Evolutionary conservation across 2,888 invertebrate genomes (phyloP), one percentile per base, ranked within the genome.

Genomic region (Gymnocheta viridis): DNA sequence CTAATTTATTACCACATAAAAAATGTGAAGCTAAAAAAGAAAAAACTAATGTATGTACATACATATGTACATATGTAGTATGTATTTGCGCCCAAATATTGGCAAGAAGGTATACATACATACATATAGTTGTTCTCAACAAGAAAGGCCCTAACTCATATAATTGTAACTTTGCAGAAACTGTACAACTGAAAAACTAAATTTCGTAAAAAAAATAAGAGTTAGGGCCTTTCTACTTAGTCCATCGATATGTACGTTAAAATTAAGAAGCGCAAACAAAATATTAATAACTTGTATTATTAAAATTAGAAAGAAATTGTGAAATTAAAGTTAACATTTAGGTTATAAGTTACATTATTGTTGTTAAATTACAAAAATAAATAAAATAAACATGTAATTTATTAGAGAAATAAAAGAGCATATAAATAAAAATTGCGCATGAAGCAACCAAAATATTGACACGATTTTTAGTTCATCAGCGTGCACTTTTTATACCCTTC

Each of bases 311-410:
- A 60, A 78, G 38, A 89, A 90, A 88, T 89, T 90, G 90, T 90
- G 90, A 90, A 90, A 90, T 90, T 89, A 90, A 90, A 90, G 90
- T 90, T 90, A 90, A 90, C 90, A 90, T 91, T 90, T 88, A 90
- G 87, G 85, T 82, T 76, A 86, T 89, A 90, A 89, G 89, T 82
- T 85, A 73, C 73, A 76, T 78, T 76, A 77, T 85, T 85, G 87
- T 82, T 85, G 85, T 86, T 88, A 86, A 87, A 86, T 79, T 81
- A 78, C 86, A 87, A 82, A n/a, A n/a, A n/a, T n/a, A n/a, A 82
- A 32, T 38, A 12, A 38, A 38, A 38, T 38, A 38, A 3, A 38
- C 12, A 10, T 41, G 41, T 41, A 41, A 41, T 41, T n/a, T 41
- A n/a, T 41, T 41, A 41, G 41, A 41, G n/a, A 41, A 41, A n/a